Evolutionary conservation across 1,140 invertebrate genomes (phyloP).

Genomic region (Myzus persicae): DNA sequence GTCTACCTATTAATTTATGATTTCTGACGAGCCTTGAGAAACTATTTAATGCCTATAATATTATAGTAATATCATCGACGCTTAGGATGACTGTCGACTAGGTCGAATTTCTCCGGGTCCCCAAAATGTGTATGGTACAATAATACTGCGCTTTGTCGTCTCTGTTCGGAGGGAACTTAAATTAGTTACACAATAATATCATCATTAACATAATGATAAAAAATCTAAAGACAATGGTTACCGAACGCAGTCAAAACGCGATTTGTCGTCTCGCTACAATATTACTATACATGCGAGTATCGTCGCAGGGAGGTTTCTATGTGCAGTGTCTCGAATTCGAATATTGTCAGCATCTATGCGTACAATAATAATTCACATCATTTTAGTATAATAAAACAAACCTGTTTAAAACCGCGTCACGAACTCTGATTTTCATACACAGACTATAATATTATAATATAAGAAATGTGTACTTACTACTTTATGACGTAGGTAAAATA

Average conservation of each 20-base stretch:
- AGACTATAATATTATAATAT: background rate
- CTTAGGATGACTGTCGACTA: background rate
- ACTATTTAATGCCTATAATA: background rate
- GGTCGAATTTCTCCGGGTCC: background rate
- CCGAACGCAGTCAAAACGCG: background rate
- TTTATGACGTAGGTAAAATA: background rate
- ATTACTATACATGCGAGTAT: background rate
- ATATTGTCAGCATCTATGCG: background rate
- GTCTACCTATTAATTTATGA: background rate
- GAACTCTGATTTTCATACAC: background rate
- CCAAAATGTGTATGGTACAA: background rate
- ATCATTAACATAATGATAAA: background rate
- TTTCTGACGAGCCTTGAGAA: background rate
- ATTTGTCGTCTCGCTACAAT: background rate
- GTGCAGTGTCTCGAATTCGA: background rate
- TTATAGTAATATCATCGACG: background rate
- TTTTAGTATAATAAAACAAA: background rate
- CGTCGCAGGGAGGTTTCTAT: background rate
- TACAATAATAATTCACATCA: background rate
- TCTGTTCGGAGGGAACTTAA: background rate
- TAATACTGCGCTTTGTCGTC: background rate
- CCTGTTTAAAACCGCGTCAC: background rate
- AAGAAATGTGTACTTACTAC: background rate
- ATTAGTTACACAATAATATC: background rate
- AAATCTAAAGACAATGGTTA: slow-evolving; percentile 5